Conservation (phyloP, 2,888 invertebrate species). For the Cephonodes hylas region DNA sequence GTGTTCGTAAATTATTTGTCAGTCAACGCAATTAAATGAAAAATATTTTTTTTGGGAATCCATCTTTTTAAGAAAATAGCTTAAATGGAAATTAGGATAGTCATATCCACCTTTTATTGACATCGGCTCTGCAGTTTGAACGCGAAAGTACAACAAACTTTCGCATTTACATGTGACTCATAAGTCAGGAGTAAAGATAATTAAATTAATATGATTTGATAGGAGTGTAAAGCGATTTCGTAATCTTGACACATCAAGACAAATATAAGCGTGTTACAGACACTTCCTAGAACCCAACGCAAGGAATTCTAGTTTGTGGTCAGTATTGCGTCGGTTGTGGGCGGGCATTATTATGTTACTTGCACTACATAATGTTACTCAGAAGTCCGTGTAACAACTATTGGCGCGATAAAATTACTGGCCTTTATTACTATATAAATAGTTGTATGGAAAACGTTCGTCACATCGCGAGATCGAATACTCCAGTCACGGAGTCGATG, state of each 20-base stretch:
- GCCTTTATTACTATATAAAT: neutral
- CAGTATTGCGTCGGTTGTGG: neutral
- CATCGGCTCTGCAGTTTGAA: no score
- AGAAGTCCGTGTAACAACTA: neutral
- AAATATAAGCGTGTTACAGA: neutral
- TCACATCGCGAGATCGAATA: conserved; percentile 23
- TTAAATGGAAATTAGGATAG: no score
- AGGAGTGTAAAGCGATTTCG: no score
- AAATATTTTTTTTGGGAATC: no score
- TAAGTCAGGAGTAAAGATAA: no score
- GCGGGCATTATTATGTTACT: neutral
- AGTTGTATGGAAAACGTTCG: conserved; percentile 2
- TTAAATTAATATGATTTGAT: no score
- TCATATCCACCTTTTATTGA: no score
- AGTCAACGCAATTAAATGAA: no score
- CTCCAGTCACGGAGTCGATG: conserved; percentile 56
- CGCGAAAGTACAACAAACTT: no score
- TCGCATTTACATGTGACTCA: no score
- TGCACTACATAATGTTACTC: neutral
- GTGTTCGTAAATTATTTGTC: no score
- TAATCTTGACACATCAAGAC: neutral
- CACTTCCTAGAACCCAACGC: neutral
- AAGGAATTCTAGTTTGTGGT: conserved; percentile 6
- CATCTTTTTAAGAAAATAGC: no score
- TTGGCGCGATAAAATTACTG: neutral